These are phyloP conservation scores for Karalla daura DNA, from an alignment of 2,797 vertebrate species.

Conservation along the genomic window DNA sequence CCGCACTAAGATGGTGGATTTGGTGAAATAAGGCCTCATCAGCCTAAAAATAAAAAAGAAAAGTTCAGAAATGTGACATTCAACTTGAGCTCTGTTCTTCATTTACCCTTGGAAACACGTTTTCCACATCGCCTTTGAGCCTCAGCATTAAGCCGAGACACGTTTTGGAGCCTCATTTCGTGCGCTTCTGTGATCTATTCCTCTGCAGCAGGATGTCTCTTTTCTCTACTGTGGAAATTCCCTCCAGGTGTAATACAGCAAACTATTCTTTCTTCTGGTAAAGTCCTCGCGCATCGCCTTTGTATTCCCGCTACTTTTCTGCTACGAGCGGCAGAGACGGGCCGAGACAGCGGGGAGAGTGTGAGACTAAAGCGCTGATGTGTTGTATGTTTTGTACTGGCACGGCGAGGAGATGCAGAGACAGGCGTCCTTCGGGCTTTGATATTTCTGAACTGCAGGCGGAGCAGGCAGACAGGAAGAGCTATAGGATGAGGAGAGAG, in stretches of 20 bases:
- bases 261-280: slow-evolving; percentile 27
- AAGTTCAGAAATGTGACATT: too few species aligned
- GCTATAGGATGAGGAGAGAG: slow-evolving; percentile 2
- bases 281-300: slow-evolving; percentile 50
- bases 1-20: too few species aligned
- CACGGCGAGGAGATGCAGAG: slow-evolving; percentile 43
- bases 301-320: slow-evolving; percentile 38
- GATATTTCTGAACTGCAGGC: slow-evolving; percentile 26
- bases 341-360: slow-evolving; percentile 17
- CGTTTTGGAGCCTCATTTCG: not conserved
- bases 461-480: not conserved
- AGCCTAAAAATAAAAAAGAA: too few species aligned
- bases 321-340: slow-evolving; percentile 34
- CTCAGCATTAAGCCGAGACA: slow-evolving; percentile 8
- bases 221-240: slow-evolving; percentile 30
- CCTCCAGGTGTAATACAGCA: slow-evolving; percentile 25
- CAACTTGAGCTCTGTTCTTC: too few species aligned
- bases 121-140: slow-evolving; percentile 3
- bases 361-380: slow-evolving; percentile 33
- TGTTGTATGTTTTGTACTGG: slow-evolving; percentile 41
- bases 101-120: too few species aligned
- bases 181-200: not conserved
- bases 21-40: too few species aligned
- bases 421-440: slow-evolving; percentile 46
- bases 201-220: slow-evolving; percentile 1